These are phyloP conservation scores for Peromyscus melanophrys DNA, from an alignment of 2,797 vertebrate genomes.

Conservation along the genomic window DNA sequence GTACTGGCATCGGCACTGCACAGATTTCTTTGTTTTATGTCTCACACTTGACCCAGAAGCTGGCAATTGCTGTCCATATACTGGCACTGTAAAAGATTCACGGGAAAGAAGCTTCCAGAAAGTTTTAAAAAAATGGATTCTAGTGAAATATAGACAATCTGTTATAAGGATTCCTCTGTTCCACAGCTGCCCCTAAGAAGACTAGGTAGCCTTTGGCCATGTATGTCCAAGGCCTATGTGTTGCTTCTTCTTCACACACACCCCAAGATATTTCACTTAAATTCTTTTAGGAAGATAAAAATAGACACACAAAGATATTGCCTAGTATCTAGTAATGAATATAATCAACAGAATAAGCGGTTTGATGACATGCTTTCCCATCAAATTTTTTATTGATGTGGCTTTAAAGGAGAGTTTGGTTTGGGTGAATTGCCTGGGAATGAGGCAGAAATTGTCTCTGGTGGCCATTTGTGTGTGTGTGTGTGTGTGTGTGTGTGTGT, in stretches of 20 bases:
- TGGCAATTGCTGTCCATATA: background rate
- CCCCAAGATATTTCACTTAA: background rate
- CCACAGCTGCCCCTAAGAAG: background rate
- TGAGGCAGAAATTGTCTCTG: constrained; percentile 19
- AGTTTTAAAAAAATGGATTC: background rate
- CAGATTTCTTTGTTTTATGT: background rate
- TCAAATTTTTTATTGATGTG: background rate
- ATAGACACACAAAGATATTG: constrained; percentile 67
- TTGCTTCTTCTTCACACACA: background rate
- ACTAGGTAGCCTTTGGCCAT: background rate
- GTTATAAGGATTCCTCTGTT: background rate
- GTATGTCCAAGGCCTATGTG: background rate
- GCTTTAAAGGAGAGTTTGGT: constrained; percentile 15
- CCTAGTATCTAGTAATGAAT: constrained; percentile 75
- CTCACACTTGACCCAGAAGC: background rate
- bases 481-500: background rate
- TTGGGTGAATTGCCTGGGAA: constrained; percentile 69
- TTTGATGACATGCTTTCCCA: background rate
- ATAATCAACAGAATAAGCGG: constrained; percentile 55
- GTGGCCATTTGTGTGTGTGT: background rate
- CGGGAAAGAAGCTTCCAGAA: background rate
- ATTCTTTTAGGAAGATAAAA: constrained; percentile 20
- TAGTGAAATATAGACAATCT: background rate
- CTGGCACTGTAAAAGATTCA: background rate
- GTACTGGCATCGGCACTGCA: background rate